Conservation (phyloP, 2,888 invertebrate species). For the Margaritifera margaritifera region DNA sequence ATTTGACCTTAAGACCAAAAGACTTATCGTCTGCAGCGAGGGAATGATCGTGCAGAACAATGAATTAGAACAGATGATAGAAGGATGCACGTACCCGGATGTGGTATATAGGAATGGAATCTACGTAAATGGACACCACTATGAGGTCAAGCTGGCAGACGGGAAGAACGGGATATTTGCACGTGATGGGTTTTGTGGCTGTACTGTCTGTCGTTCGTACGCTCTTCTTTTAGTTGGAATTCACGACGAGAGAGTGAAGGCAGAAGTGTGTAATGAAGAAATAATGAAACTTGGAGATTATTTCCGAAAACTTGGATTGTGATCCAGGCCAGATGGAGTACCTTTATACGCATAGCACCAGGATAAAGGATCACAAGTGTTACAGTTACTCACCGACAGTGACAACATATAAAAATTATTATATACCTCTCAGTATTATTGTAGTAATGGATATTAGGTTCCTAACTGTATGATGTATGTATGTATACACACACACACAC, state of each 20-base stretch:
- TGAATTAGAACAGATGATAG: constrained; percentile 43
- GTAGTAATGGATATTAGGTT: too few relatives aligned
- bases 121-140: constrained; percentile 43
- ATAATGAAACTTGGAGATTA: constrained; percentile 63
- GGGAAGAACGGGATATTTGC: constrained; percentile 60
- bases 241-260: constrained; percentile 42
- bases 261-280: constrained; percentile 53
- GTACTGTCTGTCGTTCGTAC: constrained; percentile 56
- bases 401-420: too few relatives aligned
- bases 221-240: constrained; percentile 53
- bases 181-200: constrained; percentile 45
- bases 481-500: too few relatives aligned
- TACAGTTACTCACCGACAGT: too few relatives aligned
- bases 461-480: too few relatives aligned
- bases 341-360: too few relatives aligned
- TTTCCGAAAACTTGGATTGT: constrained; percentile 39
- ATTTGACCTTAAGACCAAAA: constrained; percentile 38
- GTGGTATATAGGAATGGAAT: constrained; percentile 44
- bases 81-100: constrained; percentile 39
- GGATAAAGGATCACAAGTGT: too few relatives aligned
- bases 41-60: constrained; percentile 38
- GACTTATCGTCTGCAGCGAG: constrained; percentile 39
- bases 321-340: constrained; percentile 1
- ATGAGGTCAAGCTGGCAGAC: constrained; percentile 55
- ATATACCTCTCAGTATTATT: too few relatives aligned